Percentiles rank a stretch among this genome's conserved stretches.
phyloP scores from a whole-genome alignment of 37 sponge, comb jelly and placozoan genomes.

The Petrosia ficiformis region DNA sequence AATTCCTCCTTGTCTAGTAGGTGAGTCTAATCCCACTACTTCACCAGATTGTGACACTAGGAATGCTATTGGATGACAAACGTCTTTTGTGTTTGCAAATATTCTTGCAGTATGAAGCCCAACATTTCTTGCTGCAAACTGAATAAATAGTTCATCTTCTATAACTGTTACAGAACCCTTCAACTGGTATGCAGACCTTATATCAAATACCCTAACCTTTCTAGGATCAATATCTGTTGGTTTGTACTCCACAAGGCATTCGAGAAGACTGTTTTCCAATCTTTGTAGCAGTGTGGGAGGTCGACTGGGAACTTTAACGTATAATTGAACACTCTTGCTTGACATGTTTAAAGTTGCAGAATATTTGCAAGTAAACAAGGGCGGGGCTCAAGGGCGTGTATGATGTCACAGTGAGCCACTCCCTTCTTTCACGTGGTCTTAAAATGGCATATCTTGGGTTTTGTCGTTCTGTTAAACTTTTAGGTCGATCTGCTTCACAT shows the following conservation, averaged over 20 bases:
- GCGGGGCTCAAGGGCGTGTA: not conserved
- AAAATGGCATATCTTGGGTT: no score
- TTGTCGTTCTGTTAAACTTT: no score
- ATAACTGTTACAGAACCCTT: constrained; percentile 27
- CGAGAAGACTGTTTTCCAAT: constrained; percentile 40
- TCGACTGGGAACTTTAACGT: constrained; percentile 40
- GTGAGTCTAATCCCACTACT: not conserved
- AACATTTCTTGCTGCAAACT: constrained; percentile 35
- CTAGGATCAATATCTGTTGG: constrained; percentile 16
- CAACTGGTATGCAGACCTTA: constrained; percentile 34
- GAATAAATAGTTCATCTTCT: constrained; percentile 44
- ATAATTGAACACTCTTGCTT: constrained; percentile 31
- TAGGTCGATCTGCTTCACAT: not conserved
- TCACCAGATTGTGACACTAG: constrained; percentile 15
- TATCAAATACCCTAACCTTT: constrained; percentile 1
- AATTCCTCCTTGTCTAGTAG: no score
- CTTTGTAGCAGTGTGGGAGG: constrained; percentile 18
- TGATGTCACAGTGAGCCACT: not conserved
- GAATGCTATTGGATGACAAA: constrained; percentile 49
- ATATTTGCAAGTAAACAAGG: not conserved
- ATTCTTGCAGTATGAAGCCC: constrained; percentile 58
- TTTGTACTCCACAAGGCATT: constrained; percentile 58
- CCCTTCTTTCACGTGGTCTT: constrained; percentile 1
- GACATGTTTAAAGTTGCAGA: constrained; percentile 15
- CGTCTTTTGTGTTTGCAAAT: constrained; percentile 47